Evolutionary conservation across 2,888 invertebrate species (phyloP), one percentile per base, ranked within the genome.

Genomic region (Tiliacea citrago): DNA sequence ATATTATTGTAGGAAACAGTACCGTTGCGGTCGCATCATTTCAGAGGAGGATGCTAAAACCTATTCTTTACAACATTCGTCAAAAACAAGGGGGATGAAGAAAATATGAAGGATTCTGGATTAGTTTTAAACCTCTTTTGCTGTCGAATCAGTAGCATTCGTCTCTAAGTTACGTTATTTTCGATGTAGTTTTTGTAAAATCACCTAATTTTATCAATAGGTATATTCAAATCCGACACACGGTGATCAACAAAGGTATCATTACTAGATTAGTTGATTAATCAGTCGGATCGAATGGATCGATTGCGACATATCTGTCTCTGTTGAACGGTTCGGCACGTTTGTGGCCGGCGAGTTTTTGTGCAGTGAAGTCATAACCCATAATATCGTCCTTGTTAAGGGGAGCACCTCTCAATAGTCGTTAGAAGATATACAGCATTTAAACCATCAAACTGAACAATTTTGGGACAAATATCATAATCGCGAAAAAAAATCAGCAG

Each of bases 311-410:
- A 89, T 82, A 84, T 86, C 86, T 89, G 87, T 90, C 90, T 85
- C 66, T 76, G 84, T 78, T 77, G 87, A 86, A 86, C 76, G 76
- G 87, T 85, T 88, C 90, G 91, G 90, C 88, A 84, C 87, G 88
- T 90, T 90, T 89, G 87, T 83, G 79, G 69, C 84, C 81, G 84
- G 82, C 81, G 81, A 90, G 91, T 92, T 91, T 92, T 93, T 92
- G 91, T 86, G 57, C 76, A 88, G 82, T 94, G 93, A 93, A 91
- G 91, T 93, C 93, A 93, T 91, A 90, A 81, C 84, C 87, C 87
- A 83, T 91, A 91, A 91, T 90, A 91, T 83, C 86, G 81, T 85
- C 86, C 83, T 87, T 85, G 86, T 90, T 91, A 91, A 90, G 89
- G 88, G 78, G 78, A 85, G 85, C 69, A 68, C 70, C 39, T 35